Conservation (phyloP, 1,140 invertebrate genomes). For the Neodiprion lecontei region DNA sequence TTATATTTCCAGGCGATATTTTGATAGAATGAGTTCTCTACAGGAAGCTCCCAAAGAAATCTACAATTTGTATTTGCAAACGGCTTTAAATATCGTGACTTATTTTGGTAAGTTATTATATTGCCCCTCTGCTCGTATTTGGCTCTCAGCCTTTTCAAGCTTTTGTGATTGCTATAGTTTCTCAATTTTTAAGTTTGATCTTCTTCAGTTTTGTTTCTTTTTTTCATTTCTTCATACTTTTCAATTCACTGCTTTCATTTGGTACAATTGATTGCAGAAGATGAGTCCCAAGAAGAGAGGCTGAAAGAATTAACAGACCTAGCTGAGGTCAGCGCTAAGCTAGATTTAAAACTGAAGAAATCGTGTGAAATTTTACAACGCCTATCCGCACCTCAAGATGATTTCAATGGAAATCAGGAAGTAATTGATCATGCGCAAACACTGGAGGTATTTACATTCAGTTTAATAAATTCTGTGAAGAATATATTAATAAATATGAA, state of each 20-base stretch:
- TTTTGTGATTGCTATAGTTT: too few species aligned
- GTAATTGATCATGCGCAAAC: not conserved
- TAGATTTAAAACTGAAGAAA: constrained; percentile 9
- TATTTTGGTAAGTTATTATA: not conserved
- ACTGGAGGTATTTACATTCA: not conserved
- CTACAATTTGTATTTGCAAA: not conserved
- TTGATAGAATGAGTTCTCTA: too few species aligned
- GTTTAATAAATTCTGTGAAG: too few species aligned
- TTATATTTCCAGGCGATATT: too few species aligned
- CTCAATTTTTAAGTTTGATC: too few species aligned
- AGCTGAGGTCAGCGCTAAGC: not conserved
- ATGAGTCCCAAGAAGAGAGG: not conserved
- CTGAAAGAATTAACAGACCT: not conserved
- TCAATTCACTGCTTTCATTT: not conserved
- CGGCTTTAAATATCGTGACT: not conserved
- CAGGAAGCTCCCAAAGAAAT: not conserved
- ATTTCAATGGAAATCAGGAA: not conserved
- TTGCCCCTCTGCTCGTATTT: not conserved
- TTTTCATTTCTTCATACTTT: too few species aligned
- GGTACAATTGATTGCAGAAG: not conserved
- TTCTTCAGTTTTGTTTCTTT: too few species aligned
- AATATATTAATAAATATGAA: too few species aligned
- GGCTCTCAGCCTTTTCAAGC: too few species aligned
- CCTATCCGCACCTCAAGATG: not conserved
- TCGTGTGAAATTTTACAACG: not conserved